Percentiles rank a stretch among this genome's conserved stretches.
phyloP scores from a whole-genome alignment of 1,140 invertebrate genomes.

The Ctenoplectra terminalis region DNA sequence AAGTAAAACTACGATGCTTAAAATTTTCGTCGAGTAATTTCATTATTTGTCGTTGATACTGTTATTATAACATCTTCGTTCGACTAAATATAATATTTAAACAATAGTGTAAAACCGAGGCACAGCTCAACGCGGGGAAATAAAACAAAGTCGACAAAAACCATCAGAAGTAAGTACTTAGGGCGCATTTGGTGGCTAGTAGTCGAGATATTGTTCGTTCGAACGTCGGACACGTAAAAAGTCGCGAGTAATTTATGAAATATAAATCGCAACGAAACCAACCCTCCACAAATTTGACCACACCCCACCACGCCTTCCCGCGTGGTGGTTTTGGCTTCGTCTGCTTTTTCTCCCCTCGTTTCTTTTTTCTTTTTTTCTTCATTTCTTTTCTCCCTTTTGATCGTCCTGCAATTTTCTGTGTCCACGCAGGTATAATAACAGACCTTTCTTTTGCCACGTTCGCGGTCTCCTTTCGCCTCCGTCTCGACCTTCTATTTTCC shows the following conservation, averaged over 20 bases:
- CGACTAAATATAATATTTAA: too few species aligned
- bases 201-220: not conserved
- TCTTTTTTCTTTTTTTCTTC: not conserved
- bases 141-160: too few species aligned
- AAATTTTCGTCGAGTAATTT: too few species aligned
- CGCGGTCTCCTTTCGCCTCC: constrained; percentile 53
- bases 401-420: constrained; percentile 42
- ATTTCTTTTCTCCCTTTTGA: constrained; percentile 23
- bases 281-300: constrained; percentile 76
- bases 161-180: not conserved
- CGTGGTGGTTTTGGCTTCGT: constrained; percentile 54
- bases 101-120: too few species aligned
- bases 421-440: constrained; percentile 58
- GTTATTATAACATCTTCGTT: too few species aligned
- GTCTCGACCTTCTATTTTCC: constrained; percentile 37
- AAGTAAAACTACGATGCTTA: too few species aligned
- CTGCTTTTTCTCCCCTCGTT: not conserved
- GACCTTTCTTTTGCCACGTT: constrained; percentile 45
- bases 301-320: constrained; percentile 74
- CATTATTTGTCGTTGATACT: too few species aligned
- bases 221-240: not conserved
- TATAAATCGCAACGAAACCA: constrained; percentile 74
- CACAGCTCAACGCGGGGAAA: too few species aligned
- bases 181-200: not conserved
- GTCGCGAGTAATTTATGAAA: constrained; percentile 74